Evolutionary conservation across 2,113 vertebrate species (phyloP).

Genomic region (Microtus ochrogaster): DNA sequence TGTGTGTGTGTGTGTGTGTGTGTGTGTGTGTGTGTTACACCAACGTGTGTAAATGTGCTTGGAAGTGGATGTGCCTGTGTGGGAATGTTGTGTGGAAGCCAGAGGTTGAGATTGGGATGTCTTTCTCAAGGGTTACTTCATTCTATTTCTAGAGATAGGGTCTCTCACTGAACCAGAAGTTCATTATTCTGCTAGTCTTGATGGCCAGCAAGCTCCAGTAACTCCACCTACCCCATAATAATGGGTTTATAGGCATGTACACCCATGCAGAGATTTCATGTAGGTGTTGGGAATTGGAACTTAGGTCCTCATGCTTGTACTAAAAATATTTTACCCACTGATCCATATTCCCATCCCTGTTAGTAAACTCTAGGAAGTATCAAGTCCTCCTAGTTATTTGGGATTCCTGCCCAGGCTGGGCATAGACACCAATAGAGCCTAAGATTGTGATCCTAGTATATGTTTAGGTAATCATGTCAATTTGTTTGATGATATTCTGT

Average conservation of each 20-base stretch:
- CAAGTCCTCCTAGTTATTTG: background rate
- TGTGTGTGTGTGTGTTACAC: background rate
- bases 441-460: background rate
- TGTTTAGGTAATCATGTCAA: background rate
- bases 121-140: background rate
- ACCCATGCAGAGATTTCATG: too few relatives aligned
- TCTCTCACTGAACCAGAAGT: background rate
- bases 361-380: background rate
- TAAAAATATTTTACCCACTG: background rate
- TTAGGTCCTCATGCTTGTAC: background rate
- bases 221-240: background rate
- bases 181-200: background rate
- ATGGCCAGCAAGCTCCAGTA: background rate
- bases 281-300: background rate
- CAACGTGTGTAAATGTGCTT: background rate
- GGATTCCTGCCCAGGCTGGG: background rate
- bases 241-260: background rate
- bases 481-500: constrained; percentile 4
- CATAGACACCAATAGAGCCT: background rate
- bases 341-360: background rate
- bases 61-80: background rate
- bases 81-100: background rate
- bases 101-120: background rate
- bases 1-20: background rate
- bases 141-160: background rate